These are phyloP conservation scores for Siniperca scherzeri DNA, from an alignment of 2,797 vertebrate genomes.

Conservation along the genomic window DNA sequence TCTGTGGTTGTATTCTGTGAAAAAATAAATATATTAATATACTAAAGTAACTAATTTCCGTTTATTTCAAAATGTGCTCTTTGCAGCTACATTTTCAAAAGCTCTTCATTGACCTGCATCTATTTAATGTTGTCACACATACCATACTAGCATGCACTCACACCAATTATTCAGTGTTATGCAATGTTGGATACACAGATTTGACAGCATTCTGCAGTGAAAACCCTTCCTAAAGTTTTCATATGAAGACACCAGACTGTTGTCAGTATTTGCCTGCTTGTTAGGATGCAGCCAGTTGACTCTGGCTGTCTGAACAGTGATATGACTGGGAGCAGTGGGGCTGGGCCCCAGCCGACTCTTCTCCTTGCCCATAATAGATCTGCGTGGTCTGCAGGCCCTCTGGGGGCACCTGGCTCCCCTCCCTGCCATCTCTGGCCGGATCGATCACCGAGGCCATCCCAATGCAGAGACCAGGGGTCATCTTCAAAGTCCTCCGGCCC, in stretches of 20 bases:
- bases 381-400: conserved; percentile 64
- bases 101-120: conserved; percentile 19
- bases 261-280: conserved; percentile 62
- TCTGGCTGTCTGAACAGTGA: conserved; percentile 66
- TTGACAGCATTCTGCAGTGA: conserved; percentile 32
- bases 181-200: conserved; percentile 39
- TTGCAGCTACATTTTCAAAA: conserved; percentile 23
- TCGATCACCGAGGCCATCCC: conserved; percentile 75
- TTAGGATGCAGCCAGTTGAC: conserved; percentile 67
- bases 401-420: conserved; percentile 80
- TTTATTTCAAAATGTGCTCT: conserved; percentile 24
- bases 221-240: conserved; percentile 48
- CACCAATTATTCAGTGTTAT: conserved; percentile 44
- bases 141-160: background rate
- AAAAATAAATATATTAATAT: conserved; percentile 34
- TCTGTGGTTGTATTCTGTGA: conserved; percentile 33
- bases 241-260: conserved; percentile 48
- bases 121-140: conserved; percentile 8
- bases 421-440: conserved; percentile 76
- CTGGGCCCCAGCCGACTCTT: conserved; percentile 54
- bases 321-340: conserved; percentile 54
- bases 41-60: background rate
- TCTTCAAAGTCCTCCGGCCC: conserved; percentile 85
- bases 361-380: conserved; percentile 66
- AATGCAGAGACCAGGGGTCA: conserved; percentile 79